A percentile compares a stretch with the other conserved stretches of the same genome.
phyloP scores from a whole-genome alignment of 2,113 vertebrate genomes.

The Eurypyga helias region DNA sequence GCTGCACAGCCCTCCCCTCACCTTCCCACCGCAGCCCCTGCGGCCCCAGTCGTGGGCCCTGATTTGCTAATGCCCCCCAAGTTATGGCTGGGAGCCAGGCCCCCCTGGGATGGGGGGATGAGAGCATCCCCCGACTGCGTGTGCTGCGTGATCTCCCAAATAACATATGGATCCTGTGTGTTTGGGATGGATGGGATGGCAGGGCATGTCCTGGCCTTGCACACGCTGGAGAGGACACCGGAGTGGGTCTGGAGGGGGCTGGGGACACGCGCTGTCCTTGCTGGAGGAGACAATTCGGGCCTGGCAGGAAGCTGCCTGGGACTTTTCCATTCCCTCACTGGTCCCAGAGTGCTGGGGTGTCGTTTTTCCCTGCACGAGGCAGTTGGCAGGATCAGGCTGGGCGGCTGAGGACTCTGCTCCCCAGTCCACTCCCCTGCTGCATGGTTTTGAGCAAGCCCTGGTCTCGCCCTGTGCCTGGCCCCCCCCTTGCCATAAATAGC shows the following conservation, averaged over 20 bases:
- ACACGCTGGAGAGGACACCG: rapidly evolving
- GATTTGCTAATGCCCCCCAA: not conserved
- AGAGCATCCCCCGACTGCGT: too few species aligned
- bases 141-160: not conserved
- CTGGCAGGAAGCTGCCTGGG: constrained; percentile 11
- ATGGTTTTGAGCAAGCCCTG: rapidly evolving
- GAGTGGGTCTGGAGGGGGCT: rapidly evolving
- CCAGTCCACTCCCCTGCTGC: not conserved
- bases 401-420: rapidly evolving
- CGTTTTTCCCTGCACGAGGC: not conserved
- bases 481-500: not conserved
- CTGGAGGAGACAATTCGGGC: not conserved
- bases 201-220: not conserved
- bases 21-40: not conserved
- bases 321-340: not conserved
- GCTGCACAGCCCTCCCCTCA: not conserved
- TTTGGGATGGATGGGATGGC: not conserved
- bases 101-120: rapidly evolving
- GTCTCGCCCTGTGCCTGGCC: rapidly evolving
- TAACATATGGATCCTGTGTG: rapidly evolving
- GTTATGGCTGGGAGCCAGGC: not conserved
- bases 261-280: not conserved
- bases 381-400: not conserved
- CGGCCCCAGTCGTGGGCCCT: rapidly evolving
- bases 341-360: not conserved